Conservation (phyloP, 2,797 vertebrate species). For the Macrochelys suwanniensis region DNA sequence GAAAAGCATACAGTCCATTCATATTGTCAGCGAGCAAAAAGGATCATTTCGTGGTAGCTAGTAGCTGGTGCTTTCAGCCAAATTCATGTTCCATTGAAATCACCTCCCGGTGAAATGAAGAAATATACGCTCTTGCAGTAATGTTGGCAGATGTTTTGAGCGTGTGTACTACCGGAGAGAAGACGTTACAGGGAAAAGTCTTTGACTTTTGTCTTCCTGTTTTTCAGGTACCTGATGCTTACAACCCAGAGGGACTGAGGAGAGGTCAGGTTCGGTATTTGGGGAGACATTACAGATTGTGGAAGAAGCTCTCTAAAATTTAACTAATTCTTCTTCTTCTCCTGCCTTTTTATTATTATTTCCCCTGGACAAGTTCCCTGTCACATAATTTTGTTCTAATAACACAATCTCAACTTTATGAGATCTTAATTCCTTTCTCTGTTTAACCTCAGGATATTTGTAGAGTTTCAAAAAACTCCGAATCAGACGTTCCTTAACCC, state of each 20-base stretch:
- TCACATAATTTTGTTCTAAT: slow-evolving; percentile 56
- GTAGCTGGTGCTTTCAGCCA: neutral
- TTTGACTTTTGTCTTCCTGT: neutral
- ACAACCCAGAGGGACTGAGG: neutral
- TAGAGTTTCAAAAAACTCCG: slow-evolving; percentile 45
- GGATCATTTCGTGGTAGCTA: neutral
- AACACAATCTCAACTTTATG: slow-evolving; percentile 57
- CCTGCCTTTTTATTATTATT: slow-evolving; percentile 41
- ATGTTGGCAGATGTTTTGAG: neutral
- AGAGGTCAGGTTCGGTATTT: neutral
- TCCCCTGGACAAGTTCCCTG: slow-evolving; percentile 53
- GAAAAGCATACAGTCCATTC: neutral
- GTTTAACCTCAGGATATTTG: slow-evolving; percentile 43
- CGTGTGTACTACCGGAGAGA: accelerated
- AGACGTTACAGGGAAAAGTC: neutral
- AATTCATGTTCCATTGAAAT: neutral
- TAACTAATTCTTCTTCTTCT: neutral
- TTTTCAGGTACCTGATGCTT: neutral
- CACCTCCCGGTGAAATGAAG: neutral
- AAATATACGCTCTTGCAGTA: neutral
- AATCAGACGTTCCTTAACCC: slow-evolving; percentile 50
- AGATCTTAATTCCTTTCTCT: slow-evolving; percentile 49
- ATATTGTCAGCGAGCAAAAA: accelerated
- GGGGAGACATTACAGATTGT: neutral
- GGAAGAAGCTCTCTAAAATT: neutral